Conservation (phyloP, 2,888 invertebrate species). For the Meandrusa payeni region DNA sequence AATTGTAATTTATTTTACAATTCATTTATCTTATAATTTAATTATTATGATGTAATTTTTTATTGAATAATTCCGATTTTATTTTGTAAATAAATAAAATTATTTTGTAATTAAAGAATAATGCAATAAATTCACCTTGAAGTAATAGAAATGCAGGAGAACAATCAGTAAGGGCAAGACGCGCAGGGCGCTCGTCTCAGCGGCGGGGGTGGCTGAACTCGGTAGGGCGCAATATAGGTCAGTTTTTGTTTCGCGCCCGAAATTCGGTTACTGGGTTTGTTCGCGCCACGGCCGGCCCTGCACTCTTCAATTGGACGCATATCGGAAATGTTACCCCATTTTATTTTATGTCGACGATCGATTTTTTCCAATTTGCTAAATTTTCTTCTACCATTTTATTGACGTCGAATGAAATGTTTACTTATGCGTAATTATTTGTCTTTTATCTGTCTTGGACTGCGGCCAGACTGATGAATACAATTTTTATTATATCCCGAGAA, state of each 20-base stretch:
- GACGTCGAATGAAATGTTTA: conserved; percentile 1
- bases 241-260: conserved; percentile 80
- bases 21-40: too few species aligned
- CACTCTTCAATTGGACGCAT: conserved; percentile 30
- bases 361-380: too few species aligned
- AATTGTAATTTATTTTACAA: too few species aligned
- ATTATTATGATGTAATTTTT: too few species aligned
- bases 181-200: conserved; percentile 62
- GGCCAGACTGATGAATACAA: background rate
- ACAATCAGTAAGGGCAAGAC: conserved; percentile 58
- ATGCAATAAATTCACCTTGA: conserved; percentile 49
- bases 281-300: conserved; percentile 42
- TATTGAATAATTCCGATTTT: too few species aligned
- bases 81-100: too few species aligned
- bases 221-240: conserved; percentile 77
- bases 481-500: conserved; percentile 12
- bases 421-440: conserved; percentile 9
- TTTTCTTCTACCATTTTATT: background rate
- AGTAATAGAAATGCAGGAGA: conserved; percentile 58
- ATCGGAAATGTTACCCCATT: conserved; percentile 24
- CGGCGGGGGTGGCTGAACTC: conserved; percentile 77
- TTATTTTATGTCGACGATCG: background rate
- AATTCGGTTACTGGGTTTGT: conserved; percentile 75
- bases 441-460: conserved; percentile 9
- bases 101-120: too few species aligned